A percentile compares a stretch with the other conserved stretches of the same genome.
Evolutionary conservation across 2,888 invertebrate genomes (phyloP).

Genomic region (Lasioglossum lativentre): DNA sequence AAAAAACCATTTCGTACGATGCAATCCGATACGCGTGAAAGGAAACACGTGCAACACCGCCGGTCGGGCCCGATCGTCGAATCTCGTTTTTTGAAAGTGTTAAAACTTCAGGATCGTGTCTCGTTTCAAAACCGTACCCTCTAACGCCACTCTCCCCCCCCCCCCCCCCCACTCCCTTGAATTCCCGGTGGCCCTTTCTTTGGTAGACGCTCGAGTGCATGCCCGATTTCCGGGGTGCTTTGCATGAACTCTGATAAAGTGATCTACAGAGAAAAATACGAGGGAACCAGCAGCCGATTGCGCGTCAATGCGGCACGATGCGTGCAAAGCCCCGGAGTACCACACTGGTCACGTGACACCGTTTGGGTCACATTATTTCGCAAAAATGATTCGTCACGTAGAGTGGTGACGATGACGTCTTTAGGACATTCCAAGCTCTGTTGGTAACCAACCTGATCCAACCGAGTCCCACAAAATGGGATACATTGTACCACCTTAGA

Average conservation of each 20-base stretch:
- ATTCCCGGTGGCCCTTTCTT: not conserved
- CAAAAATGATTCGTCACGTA: not conserved
- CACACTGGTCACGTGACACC: not conserved
- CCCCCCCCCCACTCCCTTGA: not conserved
- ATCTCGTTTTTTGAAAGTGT: constrained; percentile 3
- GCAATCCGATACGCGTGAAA: constrained; percentile 30
- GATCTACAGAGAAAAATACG: not conserved
- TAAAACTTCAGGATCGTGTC: constrained; percentile 19
- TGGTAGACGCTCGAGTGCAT: not conserved
- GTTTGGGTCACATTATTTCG: not conserved
- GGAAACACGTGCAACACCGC: not conserved
- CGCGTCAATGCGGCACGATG: not conserved
- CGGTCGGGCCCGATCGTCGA: constrained; percentile 1
- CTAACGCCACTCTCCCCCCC: not conserved
- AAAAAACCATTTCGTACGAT: not conserved
- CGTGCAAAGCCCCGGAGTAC: not conserved
- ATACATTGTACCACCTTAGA: not conserved
- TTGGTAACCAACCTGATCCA: no score
- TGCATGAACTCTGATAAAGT: constrained; percentile 2
- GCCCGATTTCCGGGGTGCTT: not conserved
- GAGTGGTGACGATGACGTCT: not conserved
- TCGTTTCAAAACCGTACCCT: not conserved
- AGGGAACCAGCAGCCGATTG: not conserved
- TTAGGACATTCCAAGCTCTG: no score
- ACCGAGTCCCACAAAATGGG: not conserved